Conservation (phyloP, 1,140 invertebrate genomes). For the Agrilus planipennis region DNA sequence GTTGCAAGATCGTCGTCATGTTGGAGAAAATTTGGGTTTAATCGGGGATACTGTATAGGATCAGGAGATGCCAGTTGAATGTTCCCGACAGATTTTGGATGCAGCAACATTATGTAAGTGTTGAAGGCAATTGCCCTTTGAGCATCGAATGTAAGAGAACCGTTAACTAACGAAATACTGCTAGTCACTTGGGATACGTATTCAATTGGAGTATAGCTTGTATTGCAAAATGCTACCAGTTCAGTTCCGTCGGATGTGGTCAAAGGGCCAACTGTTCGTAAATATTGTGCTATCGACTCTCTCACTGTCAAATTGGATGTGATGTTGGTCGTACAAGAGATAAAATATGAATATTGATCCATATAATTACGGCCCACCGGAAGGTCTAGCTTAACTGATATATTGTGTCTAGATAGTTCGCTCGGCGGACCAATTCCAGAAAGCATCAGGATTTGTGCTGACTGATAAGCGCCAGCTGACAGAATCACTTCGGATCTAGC, state of each 20-base stretch:
- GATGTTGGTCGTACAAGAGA: no score
- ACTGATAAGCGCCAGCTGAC: conserved; percentile 74
- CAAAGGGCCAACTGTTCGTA: no score
- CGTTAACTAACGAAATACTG: no score
- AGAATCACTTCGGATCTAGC: conserved; percentile 76
- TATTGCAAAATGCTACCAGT: no score
- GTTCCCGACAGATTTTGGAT: conserved; percentile 56
- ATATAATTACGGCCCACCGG: conserved; percentile 39
- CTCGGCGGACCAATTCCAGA: conserved; percentile 61
- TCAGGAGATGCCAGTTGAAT: conserved; percentile 43
- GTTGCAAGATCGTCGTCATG: conserved; percentile 35
- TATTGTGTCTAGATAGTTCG: conserved; percentile 35
- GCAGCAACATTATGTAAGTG: conserved; percentile 51
- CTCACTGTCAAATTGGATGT: no score
- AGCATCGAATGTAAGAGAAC: conserved; percentile 9
- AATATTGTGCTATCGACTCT: no score
- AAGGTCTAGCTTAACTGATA: conserved; percentile 34
- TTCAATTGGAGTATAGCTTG: no score
- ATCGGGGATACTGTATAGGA: conserved; percentile 49
- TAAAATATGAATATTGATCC: no score
- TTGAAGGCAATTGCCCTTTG: conserved; percentile 11
- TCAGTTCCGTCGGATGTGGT: no score
- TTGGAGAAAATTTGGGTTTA: conserved; percentile 48
- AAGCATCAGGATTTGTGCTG: conserved; percentile 72
- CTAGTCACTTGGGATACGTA: no score